Conservation (phyloP, 2,113 vertebrate genomes). For the Ptilonorhynchus violaceus region DNA sequence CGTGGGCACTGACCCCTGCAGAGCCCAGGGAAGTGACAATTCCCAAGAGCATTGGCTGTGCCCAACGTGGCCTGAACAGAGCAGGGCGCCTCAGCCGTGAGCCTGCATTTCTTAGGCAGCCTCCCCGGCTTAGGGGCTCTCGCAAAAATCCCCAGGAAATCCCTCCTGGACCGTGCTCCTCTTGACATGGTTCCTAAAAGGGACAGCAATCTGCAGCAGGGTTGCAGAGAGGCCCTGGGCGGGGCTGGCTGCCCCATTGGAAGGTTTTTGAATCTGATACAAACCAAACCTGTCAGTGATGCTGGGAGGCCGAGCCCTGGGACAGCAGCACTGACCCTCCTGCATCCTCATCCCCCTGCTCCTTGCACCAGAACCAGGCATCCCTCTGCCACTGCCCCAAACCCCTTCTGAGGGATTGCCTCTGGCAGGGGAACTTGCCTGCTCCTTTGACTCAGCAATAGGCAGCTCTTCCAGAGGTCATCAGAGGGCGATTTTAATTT, state of each 20-base stretch:
- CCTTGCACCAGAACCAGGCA: not conserved
- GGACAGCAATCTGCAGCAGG: not conserved
- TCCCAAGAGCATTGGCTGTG: not conserved
- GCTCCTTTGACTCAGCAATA: not conserved
- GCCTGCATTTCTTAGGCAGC: not conserved
- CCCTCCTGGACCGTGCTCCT: not conserved
- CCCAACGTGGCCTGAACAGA: not conserved
- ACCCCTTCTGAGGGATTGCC: not conserved
- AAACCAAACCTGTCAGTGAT: not conserved
- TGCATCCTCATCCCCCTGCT: too few species aligned
- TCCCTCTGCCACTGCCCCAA: not conserved
- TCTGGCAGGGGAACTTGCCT: not conserved
- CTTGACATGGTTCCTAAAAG: not conserved
- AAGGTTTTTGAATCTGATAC: accelerated
- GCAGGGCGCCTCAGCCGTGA: not conserved
- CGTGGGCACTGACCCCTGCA: not conserved
- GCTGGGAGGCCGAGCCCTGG: accelerated
- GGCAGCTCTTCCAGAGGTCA: not conserved
- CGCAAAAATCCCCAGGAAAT: not conserved
- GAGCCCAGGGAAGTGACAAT: not conserved
- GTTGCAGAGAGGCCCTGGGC: not conserved
- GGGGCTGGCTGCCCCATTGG: not conserved
- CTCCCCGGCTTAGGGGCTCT: not conserved
- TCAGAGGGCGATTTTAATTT: not conserved
- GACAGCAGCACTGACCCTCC: accelerated